phyloP scores from a whole-genome alignment of 1,140 invertebrate species.

The Drosophila nigromelanica region DNA sequence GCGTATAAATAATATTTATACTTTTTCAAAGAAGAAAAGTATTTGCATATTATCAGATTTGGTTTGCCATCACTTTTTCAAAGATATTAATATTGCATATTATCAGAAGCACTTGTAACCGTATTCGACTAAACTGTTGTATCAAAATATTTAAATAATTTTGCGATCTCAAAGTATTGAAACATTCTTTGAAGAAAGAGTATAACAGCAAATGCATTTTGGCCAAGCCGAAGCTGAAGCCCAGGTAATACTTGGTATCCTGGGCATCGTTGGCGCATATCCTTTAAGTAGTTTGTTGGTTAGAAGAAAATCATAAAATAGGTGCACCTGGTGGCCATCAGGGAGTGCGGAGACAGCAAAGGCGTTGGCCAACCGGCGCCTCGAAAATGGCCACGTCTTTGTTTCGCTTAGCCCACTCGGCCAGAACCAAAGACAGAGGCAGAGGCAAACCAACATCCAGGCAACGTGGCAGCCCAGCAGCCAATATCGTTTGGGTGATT shows the following conservation, averaged over 20 bases:
- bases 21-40: no score
- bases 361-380: constrained; percentile 35
- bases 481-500: constrained; percentile 67
- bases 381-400: constrained; percentile 55
- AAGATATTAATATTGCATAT: no score
- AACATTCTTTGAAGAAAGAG: neutral
- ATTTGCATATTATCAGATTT: no score
- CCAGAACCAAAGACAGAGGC: constrained; percentile 18
- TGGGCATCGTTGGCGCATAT: constrained; percentile 40
- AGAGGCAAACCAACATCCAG: constrained; percentile 5
- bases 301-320: constrained; percentile 74
- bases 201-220: constrained; percentile 36
- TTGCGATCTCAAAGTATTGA: neutral
- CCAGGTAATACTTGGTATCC: constrained; percentile 22
- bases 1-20: no score
- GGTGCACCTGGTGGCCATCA: constrained; percentile 79
- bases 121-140: no score
- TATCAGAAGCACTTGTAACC: no score
- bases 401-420: constrained; percentile 53
- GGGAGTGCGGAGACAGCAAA: constrained; percentile 52
- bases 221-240: constrained; percentile 6
- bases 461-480: constrained; percentile 30
- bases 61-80: no score
- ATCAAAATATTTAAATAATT: neutral
- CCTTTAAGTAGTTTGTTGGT: constrained; percentile 80